Base-by-base conservation (phyloP, 2,797 vertebrate species). In the Brachyrhaphis roseni region DNA sequence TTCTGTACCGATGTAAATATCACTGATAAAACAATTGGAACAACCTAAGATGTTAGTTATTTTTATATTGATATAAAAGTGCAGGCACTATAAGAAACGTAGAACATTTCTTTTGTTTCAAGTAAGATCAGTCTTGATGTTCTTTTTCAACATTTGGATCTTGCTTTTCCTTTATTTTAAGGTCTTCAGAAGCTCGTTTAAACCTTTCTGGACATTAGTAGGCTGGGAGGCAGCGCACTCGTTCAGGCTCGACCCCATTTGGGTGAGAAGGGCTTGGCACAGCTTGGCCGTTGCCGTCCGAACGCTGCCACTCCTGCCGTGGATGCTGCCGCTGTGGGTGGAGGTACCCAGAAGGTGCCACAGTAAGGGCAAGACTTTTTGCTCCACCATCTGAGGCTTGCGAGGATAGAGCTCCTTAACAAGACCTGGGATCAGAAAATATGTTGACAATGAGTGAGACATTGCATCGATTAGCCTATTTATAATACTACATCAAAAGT, bases 331-430 rank as follows among this genome's bases (percentile, higher is more conserved):
- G 11, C 97, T 96, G 85, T 94, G 93, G 10, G 93, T 95, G 34
- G 95, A 92, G 74, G 94, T 94, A 55, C 97, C 96, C 89, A 98
- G 94, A 12, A 98, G 97, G 83, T 98, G 97, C 98, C 98, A 98
- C 43, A 99, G 95, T 83, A 98, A 94, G 2, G 93, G 95, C 45
- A 97, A 89, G 16, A 95, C 97, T 86, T 97, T 97, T 89, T 98
- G 97, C 91, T 98, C 97, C 82, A 98, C 97, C 20, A 96, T 91
- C 5, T 95, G 94, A 34, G 97, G 97, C 90, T 96, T 98, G 64
- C 96, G 96, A 0, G 96, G 96, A 88, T 99, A 97, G 31, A 99
- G 90, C 82, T 97, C 96, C 0, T n/a, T 90, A 49, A 97, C 97
- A 1, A 98, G 93, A 78, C 97, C 97, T 98, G 93, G 74, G 84